Evolutionary conservation across 2,113 vertebrate genomes (phyloP).

Genomic region (Regulus satrapa): DNA sequence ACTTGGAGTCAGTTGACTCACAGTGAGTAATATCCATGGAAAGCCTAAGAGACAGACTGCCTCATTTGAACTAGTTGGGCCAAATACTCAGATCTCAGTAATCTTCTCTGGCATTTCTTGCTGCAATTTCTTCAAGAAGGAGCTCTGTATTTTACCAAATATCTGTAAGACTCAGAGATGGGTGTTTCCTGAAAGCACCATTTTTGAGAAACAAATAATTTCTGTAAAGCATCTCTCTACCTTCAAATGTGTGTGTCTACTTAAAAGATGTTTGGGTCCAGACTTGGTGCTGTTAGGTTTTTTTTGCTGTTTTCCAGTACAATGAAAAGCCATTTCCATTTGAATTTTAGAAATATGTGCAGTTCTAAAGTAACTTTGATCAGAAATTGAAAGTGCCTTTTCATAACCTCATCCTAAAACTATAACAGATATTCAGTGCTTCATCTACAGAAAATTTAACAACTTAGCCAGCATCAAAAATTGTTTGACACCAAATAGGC

Average conservation of each 20-base stretch:
- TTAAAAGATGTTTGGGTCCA: background rate
- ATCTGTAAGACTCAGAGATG: background rate
- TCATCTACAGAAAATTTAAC: background rate
- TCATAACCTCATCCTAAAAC: background rate
- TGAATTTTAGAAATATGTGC: background rate
- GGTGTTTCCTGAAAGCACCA: background rate
- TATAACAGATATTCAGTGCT: background rate
- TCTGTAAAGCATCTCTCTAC: background rate
- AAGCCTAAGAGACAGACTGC: background rate
- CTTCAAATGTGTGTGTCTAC: background rate
- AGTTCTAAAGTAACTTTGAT: background rate
- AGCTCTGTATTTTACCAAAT: background rate
- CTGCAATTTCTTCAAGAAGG: background rate
- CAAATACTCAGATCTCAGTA: background rate
- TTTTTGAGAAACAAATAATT: background rate
- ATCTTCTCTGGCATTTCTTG: background rate
- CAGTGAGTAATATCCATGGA: background rate
- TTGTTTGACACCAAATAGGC: slow-evolving; percentile 10
- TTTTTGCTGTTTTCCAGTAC: background rate
- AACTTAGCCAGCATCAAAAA: slow-evolving; percentile 1
- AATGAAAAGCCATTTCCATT: background rate
- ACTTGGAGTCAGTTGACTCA: background rate
- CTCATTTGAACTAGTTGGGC: background rate
- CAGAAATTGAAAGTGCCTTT: background rate
- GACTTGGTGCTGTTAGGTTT: background rate